These are phyloP conservation scores for Metellina segmentata DNA, from an alignment of 2,888 invertebrate genomes.

Conservation along the genomic window DNA sequence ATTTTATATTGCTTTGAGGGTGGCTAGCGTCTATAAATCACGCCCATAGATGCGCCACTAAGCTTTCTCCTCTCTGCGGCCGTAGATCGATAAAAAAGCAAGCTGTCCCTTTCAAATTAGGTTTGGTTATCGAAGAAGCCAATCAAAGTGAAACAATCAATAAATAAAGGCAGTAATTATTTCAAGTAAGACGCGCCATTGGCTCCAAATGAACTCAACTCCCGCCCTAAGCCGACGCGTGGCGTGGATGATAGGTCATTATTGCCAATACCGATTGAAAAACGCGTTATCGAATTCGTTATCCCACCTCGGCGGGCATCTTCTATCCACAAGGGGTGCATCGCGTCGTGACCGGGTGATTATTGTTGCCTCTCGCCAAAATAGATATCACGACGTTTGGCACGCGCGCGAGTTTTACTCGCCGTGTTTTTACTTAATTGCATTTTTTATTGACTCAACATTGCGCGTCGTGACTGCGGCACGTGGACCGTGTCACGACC, in stretches of 20 bases:
- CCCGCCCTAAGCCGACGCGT: slow-evolving; percentile 24
- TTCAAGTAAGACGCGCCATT: slow-evolving; percentile 16
- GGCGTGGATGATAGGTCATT: slow-evolving; percentile 13
- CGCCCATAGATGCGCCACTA: too few species aligned
- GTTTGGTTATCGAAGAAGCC: too few species aligned
- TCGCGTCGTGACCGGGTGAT: slow-evolving; percentile 63
- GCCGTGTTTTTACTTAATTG: slow-evolving; percentile 56
- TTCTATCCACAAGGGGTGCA: slow-evolving; percentile 26
- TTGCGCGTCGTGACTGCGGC: slow-evolving; percentile 67
- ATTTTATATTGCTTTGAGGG: too few species aligned
- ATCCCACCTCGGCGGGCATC: slow-evolving; percentile 40
- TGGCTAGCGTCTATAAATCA: too few species aligned
- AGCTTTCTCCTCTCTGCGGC: too few species aligned
- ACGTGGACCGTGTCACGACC: slow-evolving; percentile 73
- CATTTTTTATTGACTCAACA: slow-evolving; percentile 63
- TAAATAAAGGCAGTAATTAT: background rate
- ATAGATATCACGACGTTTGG: slow-evolving; percentile 71
- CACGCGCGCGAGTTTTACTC: slow-evolving; percentile 58
- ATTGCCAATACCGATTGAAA: slow-evolving; percentile 61
- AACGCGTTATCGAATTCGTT: slow-evolving; percentile 57
- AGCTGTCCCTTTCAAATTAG: too few species aligned
- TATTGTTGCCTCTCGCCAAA: slow-evolving; percentile 58
- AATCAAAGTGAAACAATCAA: too few species aligned
- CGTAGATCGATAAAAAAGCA: too few species aligned
- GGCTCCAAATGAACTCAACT: slow-evolving; percentile 26